Conservation (phyloP, 2,888 invertebrate species). For the Drosophila tripunctata region DNA sequence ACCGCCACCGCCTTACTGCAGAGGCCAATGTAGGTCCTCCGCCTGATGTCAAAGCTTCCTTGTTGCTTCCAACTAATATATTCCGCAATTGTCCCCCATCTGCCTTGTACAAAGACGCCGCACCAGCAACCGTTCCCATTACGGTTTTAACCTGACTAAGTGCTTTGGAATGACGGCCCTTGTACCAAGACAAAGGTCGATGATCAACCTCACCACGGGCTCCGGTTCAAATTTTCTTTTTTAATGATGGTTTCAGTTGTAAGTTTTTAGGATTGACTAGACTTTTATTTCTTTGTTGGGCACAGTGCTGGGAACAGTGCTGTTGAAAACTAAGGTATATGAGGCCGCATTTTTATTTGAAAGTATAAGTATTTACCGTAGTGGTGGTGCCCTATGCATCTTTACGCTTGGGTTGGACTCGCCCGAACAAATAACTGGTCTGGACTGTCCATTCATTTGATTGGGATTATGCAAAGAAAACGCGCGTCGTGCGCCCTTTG, state of each 20-base stretch:
- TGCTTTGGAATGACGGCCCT: constrained; percentile 81
- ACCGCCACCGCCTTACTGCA: no score
- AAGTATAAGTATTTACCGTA: constrained; percentile 42
- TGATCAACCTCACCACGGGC: constrained; percentile 70
- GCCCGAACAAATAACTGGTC: constrained; percentile 27
- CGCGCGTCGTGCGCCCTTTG: constrained; percentile 65
- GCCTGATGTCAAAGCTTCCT: neutral
- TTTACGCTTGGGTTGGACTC: constrained; percentile 46
- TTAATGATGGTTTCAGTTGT: constrained; percentile 89
- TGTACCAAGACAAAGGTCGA: constrained; percentile 88
- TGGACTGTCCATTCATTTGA: constrained; percentile 41
- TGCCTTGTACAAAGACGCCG: constrained; percentile 81
- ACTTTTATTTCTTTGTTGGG: constrained; percentile 38
- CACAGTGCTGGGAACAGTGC: constrained; percentile 56
- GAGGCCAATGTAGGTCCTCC: neutral
- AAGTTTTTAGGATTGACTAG: constrained; percentile 72
- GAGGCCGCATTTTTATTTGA: neutral
- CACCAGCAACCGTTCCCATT: constrained; percentile 75
- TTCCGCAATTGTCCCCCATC: constrained; percentile 71
- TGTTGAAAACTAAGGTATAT: neutral
- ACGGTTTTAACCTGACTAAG: constrained; percentile 35
- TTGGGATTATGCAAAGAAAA: constrained; percentile 84
- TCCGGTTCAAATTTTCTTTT: constrained; percentile 91
- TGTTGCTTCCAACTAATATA: constrained; percentile 8
- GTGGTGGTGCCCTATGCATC: constrained; percentile 44